Evolutionary conservation across 2,888 invertebrate species (phyloP), one percentile per base, ranked within the genome.

Genomic region (Oxytorus armatus): DNA sequence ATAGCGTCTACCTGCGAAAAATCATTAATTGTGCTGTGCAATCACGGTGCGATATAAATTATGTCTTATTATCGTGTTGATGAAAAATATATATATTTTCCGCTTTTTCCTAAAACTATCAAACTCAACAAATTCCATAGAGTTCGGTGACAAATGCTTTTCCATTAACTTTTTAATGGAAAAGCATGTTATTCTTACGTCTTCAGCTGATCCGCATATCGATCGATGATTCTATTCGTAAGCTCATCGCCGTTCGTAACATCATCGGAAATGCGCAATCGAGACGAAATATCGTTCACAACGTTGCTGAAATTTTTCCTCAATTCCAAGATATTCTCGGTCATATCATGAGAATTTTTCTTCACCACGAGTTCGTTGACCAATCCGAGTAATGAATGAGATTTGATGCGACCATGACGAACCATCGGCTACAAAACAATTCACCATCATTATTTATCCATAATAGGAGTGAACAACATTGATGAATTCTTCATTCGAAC

Each of bases 371-470:
- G 44, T 44, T 82, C 83, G 68, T 89, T 88, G 2, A 86, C 65
- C 42, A 89, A 57, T 11, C 25, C 82, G 33, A 90, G 82, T n/a
- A 90, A 68, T 2, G 82, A 84, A 59, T 88, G 88, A 2, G 90
- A 29, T 49, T 85, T 86, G 8, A 82, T 18, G 18, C 90, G 82
- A 33, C 85, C 87, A 8, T 82, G 79, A 2, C 87, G 85, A 1
- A 81, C 89, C 4, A 82, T 65, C 0, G 73, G 0, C 90, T 90
- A 90, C n/a, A n/a, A n/a, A n/a, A n/a, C n/a, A n/a, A n/a, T n/a
- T n/a, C n/a, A n/a, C n/a, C n/a, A n/a, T n/a, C n/a, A n/a, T n/a
- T n/a, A n/a, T n/a, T n/a, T n/a, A n/a, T n/a, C n/a, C n/a, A n/a
- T n/a, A n/a, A n/a, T n/a, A n/a, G n/a, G n/a, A n/a, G n/a, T n/a